Conservation (phyloP, 2,888 invertebrate species). For the Schizotus pectinicornis region DNA sequence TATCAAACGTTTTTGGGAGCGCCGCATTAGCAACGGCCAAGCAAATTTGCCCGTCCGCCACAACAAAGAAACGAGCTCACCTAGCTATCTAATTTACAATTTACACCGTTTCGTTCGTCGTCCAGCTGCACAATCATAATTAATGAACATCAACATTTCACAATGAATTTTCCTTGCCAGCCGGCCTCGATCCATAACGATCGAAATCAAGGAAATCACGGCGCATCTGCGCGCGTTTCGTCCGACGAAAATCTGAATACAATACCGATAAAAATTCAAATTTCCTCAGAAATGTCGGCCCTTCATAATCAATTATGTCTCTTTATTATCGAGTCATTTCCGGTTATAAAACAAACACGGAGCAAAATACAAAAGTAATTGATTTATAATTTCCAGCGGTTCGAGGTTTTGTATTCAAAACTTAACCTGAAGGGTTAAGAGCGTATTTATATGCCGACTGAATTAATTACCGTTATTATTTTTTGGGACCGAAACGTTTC, state of each 20-base stretch:
- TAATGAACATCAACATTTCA: background rate
- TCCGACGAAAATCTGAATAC: no score
- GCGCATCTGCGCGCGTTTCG: no score
- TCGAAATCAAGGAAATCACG: no score
- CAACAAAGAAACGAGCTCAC: constrained; percentile 15
- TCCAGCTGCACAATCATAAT: no score
- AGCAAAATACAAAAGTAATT: constrained; percentile 8
- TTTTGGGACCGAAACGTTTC: no score
- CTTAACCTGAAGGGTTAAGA: no score
- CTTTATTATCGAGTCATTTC: constrained; percentile 19
- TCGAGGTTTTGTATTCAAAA: constrained; percentile 5
- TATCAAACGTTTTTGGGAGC: constrained; percentile 25
- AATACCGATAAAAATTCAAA: background rate
- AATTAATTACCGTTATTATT: no score
- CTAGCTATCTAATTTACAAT: no score
- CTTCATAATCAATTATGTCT: background rate
- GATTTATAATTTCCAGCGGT: constrained; percentile 21
- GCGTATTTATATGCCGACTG: no score
- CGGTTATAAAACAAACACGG: constrained; percentile 1
- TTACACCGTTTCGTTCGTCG: no score
- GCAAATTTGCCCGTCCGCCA: constrained; percentile 20
- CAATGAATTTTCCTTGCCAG: background rate
- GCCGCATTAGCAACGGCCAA: constrained; percentile 22
- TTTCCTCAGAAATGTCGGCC: background rate
- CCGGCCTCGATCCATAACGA: background rate